Percentiles rank a stretch among this genome's conserved stretches.
These are phyloP conservation scores for Thalassoma bifasciatum DNA, from an alignment of 2,113 vertebrate genomes.

Conservation along the genomic window DNA sequence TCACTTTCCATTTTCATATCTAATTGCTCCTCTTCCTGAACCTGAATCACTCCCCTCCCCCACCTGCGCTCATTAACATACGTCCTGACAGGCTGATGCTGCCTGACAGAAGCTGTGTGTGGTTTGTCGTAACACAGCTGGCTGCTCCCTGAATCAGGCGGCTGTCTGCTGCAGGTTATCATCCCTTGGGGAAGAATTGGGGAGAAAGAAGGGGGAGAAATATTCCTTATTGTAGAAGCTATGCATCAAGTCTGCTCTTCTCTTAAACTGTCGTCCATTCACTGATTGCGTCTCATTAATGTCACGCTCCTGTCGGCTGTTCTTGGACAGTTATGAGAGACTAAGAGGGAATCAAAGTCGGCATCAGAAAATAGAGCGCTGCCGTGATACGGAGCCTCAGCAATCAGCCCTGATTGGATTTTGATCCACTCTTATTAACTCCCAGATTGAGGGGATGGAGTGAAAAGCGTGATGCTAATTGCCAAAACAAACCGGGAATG, in stretches of 20 bases:
- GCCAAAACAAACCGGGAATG: constrained; percentile 68
- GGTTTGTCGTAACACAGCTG: constrained; percentile 71
- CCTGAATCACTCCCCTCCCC: constrained; percentile 17
- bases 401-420: constrained; percentile 79
- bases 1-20: constrained; percentile 24
- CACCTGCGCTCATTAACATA: constrained; percentile 67
- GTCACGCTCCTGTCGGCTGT: constrained; percentile 34
- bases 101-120: constrained; percentile 67
- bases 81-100: constrained; percentile 57
- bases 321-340: constrained; percentile 41
- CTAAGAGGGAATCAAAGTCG: constrained; percentile 52
- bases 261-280: constrained; percentile 35
- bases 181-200: constrained; percentile 11
- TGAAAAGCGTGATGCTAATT: constrained; percentile 64
- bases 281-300: constrained; percentile 69
- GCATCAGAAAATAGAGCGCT: constrained; percentile 45
- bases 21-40: constrained; percentile 44
- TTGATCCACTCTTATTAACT: constrained; percentile 72
- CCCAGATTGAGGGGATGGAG: constrained; percentile 60
- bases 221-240: constrained; percentile 21
- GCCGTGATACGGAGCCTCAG: constrained; percentile 55
- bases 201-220: constrained; percentile 4
- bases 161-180: constrained; percentile 49
- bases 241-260: not conserved
- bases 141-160: constrained; percentile 55